These are phyloP conservation scores for Phengaris alcon DNA, from an alignment of 2,888 invertebrate genomes.

Conservation along the genomic window DNA sequence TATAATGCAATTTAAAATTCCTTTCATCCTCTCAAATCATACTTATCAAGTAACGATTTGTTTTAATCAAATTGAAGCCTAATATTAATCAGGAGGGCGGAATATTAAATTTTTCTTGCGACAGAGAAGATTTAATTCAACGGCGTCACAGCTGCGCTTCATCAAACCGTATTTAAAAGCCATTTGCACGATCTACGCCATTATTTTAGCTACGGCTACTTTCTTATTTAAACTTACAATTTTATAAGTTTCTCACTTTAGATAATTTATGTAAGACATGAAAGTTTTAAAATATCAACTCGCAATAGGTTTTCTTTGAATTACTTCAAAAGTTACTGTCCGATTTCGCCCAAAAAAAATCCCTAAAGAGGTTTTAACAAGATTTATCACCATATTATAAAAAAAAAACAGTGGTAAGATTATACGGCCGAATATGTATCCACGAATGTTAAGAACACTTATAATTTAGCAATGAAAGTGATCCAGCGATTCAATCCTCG, in stretches of 20 bases:
- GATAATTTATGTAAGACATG: not conserved
- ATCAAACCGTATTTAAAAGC: conserved; percentile 35
- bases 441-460: too few relatives aligned
- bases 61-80: conserved; percentile 25
- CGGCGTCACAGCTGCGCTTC: conserved; percentile 34
- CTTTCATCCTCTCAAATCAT: not conserved
- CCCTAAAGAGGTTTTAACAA: too few relatives aligned
- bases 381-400: too few relatives aligned
- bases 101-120: conserved; percentile 28
- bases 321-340: too few relatives aligned
- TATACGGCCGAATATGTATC: too few relatives aligned
- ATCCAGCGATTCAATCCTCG: too few relatives aligned
- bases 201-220: conserved; percentile 23
- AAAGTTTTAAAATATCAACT: too few relatives aligned
- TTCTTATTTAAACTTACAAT: not conserved
- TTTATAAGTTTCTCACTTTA: not conserved
- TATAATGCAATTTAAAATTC: conserved; percentile 1
- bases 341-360: too few relatives aligned
- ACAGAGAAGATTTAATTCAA: conserved; percentile 28
- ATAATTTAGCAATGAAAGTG: too few relatives aligned
- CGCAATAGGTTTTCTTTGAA: too few relatives aligned
- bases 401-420: too few relatives aligned
- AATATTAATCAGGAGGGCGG: conserved; percentile 24
- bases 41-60: conserved; percentile 1
- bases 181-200: conserved; percentile 27